phyloP scores from a whole-genome alignment of 1,140 invertebrate genomes.

The Prorops nasuta region DNA sequence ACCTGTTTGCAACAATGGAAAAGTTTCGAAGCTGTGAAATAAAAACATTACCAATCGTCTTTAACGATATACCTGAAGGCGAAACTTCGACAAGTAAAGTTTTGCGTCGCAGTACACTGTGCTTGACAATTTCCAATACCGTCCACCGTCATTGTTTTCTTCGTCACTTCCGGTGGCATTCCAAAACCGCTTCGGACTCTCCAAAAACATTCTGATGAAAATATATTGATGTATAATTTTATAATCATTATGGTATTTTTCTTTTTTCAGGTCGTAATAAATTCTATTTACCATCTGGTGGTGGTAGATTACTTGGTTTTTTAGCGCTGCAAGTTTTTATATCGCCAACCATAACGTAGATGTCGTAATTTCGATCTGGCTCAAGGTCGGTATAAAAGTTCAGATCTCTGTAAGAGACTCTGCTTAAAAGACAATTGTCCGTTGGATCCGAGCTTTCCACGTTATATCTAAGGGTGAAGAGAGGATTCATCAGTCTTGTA shows the following conservation, averaged over 20 bases:
- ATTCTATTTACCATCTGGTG: slow-evolving; percentile 30
- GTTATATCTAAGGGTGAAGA: no score
- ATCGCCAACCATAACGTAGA: slow-evolving; percentile 68
- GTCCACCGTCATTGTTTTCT: slow-evolving; percentile 64
- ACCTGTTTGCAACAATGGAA: not conserved
- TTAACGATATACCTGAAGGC: slow-evolving; percentile 64
- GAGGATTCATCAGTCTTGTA: no score
- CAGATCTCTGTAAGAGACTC: slow-evolving; percentile 63
- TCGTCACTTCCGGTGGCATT: slow-evolving; percentile 62
- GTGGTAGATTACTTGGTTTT: slow-evolving; percentile 17
- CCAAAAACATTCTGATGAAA: slow-evolving; percentile 74
- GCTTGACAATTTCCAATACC: slow-evolving; percentile 74
- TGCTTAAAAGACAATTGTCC: slow-evolving; percentile 76
- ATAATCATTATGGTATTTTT: no score
- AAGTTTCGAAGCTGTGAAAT: no score
- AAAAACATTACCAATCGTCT: no score
- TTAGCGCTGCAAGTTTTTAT: slow-evolving; percentile 27
- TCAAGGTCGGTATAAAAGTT: slow-evolving; percentile 72
- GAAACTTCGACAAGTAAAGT: slow-evolving; percentile 75
- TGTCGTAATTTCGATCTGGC: slow-evolving; percentile 74
- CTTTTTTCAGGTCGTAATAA: no score
- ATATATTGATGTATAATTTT: slow-evolving; percentile 17
- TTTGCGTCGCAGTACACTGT: slow-evolving; percentile 65
- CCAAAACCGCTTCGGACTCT: slow-evolving; percentile 70
- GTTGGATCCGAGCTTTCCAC: slow-evolving; percentile 45